phyloP scores from a whole-genome alignment of 2,113 vertebrate genomes.

The Stegostoma tigrinum region DNA sequence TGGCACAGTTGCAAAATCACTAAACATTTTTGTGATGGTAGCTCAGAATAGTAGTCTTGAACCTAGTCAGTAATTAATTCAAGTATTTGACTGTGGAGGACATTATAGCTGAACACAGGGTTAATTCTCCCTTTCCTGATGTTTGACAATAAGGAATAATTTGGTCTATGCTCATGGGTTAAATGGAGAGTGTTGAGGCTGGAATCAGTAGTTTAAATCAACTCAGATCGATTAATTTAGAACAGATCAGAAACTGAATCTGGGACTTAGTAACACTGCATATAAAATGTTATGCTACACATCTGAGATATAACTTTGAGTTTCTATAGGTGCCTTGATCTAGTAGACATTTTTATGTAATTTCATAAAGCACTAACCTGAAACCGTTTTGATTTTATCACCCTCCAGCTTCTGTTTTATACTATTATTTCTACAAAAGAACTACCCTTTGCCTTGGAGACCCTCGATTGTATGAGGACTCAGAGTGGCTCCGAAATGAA shows the following conservation, averaged over 20 bases:
- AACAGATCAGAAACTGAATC: not conserved
- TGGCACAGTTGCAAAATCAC: not conserved
- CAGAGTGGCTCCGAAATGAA: conserved; percentile 81
- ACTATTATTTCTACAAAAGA: conserved; percentile 92
- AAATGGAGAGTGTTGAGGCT: not conserved
- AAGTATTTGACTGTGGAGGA: not conserved
- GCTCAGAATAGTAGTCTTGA: not conserved
- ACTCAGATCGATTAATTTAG: not conserved
- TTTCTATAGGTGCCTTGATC: not conserved
- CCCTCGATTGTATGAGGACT: conserved; percentile 85
- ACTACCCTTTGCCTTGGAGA: conserved; percentile 84
- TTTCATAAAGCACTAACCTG: conserved; percentile 1
- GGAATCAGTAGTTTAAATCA: not conserved
- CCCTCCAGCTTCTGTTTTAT: conserved; percentile 73
- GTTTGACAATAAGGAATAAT: not conserved
- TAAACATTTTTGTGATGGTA: not conserved
- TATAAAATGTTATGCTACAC: not conserved
- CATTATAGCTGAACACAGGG: not conserved
- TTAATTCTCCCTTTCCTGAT: not conserved
- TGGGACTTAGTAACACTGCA: not conserved
- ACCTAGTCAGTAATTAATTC: not conserved
- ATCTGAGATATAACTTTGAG: not conserved
- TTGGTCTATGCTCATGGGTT: not conserved
- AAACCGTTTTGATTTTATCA: not conserved
- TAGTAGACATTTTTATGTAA: not conserved